Conservation (phyloP, 2,797 vertebrate species). For the Falco naumanni region DNA sequence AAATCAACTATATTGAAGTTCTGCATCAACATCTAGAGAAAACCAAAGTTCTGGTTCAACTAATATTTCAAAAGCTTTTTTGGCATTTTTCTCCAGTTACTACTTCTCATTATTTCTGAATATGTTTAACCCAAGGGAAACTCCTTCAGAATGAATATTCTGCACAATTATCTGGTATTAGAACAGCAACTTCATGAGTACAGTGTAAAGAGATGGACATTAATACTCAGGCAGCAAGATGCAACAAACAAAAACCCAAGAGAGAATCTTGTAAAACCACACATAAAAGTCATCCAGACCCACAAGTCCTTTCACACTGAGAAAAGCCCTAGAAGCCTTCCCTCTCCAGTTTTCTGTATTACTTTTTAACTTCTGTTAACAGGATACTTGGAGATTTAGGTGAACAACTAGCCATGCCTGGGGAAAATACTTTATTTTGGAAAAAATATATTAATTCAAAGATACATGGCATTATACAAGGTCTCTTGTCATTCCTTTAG, state of each 20-base stretch:
- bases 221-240: conserved; percentile 11
- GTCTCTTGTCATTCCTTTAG: conserved; percentile 6
- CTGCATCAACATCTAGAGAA: background rate
- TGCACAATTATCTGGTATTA: conserved; percentile 39
- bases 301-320: background rate
- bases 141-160: conserved; percentile 34
- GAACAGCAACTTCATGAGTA: conserved; percentile 18
- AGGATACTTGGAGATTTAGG: background rate
- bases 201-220: conserved; percentile 26
- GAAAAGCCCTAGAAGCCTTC: background rate
- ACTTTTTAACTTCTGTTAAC: background rate
- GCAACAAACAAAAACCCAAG: conserved; percentile 4
- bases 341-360: background rate
- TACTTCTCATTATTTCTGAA: background rate
- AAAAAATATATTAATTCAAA: background rate
- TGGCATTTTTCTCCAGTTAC: conserved; percentile 19
- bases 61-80: background rate
- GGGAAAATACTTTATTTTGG: conserved; percentile 6
- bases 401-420: background rate
- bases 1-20: background rate
- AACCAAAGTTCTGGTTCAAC: background rate
- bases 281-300: conserved; percentile 29
- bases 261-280: conserved; percentile 24
- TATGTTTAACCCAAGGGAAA: conserved; percentile 40
- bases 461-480: background rate